Base-by-base conservation (phyloP, 2,888 invertebrate species). In the Nesidiocoris tenuis region DNA sequence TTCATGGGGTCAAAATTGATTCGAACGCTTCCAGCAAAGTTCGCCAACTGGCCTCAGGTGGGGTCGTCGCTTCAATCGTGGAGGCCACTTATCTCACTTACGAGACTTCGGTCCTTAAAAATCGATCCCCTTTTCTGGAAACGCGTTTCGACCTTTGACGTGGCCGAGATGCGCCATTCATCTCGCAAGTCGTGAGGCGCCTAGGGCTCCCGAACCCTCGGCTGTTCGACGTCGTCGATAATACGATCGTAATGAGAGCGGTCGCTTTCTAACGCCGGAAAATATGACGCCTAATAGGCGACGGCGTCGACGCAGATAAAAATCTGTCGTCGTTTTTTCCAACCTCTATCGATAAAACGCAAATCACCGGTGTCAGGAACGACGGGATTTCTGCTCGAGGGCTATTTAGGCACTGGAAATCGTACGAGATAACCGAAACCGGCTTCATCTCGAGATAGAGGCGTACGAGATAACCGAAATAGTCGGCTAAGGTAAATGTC, bases 161-260 rank as follows among this genome's bases (percentile, higher is more conserved):
- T 39, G 39, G 39, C 3, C 39, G 39, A 7, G 67, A 67, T 67
- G 67, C 21, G 21, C 67, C 55, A 67, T 67, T 67, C 67, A 67
- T 67, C 67, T 39, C 12, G 55, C 67, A 22, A 55, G 67, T 67
- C 67, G 67, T 67, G 67, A 67, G 67, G 67, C 67, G 67, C 67
- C 67, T 54, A 55, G 21, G 67, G 67, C 67, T 39, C 39, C 39
- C 39, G 39, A 39, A 39, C 39, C 5, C 39, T 39, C 39, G 39
- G 39, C 67, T 56, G 19, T 55, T 23, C 54, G 21, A 55, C 67
- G 67, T 67, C 67, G 55, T 67, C 67, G 67, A 67, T 67, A 67
- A 67, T 67, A 55, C 67, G 55, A 21, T 55, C 55, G 67, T 67
- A 67, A 67, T 67, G 67, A 67, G 67, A 67, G 67, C 55, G 67